A percentile compares a stretch with the other conserved stretches of the same genome.
Evolutionary conservation across 2,888 invertebrate species (phyloP).

Genomic region (Tuta absoluta): DNA sequence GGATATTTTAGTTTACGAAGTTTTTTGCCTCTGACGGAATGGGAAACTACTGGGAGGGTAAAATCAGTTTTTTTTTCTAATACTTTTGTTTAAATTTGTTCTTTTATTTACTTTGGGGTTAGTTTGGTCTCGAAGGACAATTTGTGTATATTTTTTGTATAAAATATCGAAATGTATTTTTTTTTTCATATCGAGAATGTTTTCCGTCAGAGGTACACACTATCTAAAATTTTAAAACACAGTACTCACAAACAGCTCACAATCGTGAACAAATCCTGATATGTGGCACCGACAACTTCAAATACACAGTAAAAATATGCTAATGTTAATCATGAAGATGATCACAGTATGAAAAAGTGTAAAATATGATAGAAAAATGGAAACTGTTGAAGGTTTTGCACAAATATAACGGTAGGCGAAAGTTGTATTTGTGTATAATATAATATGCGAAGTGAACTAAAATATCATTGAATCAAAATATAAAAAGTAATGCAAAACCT

Average conservation of each 20-base stretch:
- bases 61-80: not conserved
- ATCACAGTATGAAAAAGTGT: slow-evolving; percentile 21
- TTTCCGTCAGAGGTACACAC: slow-evolving; percentile 21
- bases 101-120: not conserved
- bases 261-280: slow-evolving; percentile 32
- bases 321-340: slow-evolving; percentile 24
- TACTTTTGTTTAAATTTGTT: not conserved
- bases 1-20: slow-evolving; percentile 15
- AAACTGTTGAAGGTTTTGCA: slow-evolving; percentile 18
- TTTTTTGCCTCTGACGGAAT: slow-evolving; percentile 20
- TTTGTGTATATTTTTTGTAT: slow-evolving; percentile 5
- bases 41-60: not conserved
- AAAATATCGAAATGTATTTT: not conserved
- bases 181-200: not conserved
- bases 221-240: slow-evolving; percentile 25
- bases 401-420: slow-evolving; percentile 23
- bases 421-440: not conserved
- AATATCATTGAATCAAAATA: not conserved
- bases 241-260: slow-evolving; percentile 43
- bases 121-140: not conserved
- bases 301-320: slow-evolving; percentile 24
- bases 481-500: not conserved
- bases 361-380: slow-evolving; percentile 11
- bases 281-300: slow-evolving; percentile 78
- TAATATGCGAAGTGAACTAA: too few relatives aligned